These are phyloP conservation scores for Hirtodrosophila confusa DNA, from an alignment of 2,888 invertebrate genomes.

Conservation along the genomic window DNA sequence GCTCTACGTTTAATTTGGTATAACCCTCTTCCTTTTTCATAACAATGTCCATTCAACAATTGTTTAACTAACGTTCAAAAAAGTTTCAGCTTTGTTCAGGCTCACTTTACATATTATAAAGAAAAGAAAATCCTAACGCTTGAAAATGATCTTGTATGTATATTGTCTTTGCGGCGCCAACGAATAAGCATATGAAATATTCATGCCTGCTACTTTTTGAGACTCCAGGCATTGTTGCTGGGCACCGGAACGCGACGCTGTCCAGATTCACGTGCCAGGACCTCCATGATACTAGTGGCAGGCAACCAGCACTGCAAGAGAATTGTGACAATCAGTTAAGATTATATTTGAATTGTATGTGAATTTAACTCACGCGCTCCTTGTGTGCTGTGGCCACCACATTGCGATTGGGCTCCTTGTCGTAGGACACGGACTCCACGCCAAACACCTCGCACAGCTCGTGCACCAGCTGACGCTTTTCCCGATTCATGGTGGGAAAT, in stretches of 20 bases:
- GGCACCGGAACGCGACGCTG: slow-evolving; percentile 92
- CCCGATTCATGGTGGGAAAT: slow-evolving; percentile 96
- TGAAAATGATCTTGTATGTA: slow-evolving; percentile 19
- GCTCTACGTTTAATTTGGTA: slow-evolving; percentile 37
- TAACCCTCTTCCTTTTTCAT: slow-evolving; percentile 18
- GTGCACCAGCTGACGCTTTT: slow-evolving; percentile 95
- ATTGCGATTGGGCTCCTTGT: slow-evolving; percentile 97
- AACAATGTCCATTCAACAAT: slow-evolving; percentile 23
- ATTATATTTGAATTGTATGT: background rate
- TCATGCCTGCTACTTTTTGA: slow-evolving; percentile 74
- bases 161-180: slow-evolving; percentile 40
- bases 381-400: slow-evolving; percentile 95
- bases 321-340: background rate
- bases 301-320: slow-evolving; percentile 92
- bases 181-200: slow-evolving; percentile 21
- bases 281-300: slow-evolving; percentile 92
- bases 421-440: slow-evolving; percentile 96
- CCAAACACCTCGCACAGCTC: slow-evolving; percentile 98
- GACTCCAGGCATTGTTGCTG: slow-evolving; percentile 85
- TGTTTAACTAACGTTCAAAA: slow-evolving; percentile 11
- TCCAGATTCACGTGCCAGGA: slow-evolving; percentile 91
- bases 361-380: slow-evolving; percentile 87
- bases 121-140: slow-evolving; percentile 21
- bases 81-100: slow-evolving; percentile 22
- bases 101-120: slow-evolving; percentile 5